These are phyloP conservation scores for Perodicticus potto DNA, from an alignment of 2,797 vertebrate genomes.

Conservation along the genomic window DNA sequence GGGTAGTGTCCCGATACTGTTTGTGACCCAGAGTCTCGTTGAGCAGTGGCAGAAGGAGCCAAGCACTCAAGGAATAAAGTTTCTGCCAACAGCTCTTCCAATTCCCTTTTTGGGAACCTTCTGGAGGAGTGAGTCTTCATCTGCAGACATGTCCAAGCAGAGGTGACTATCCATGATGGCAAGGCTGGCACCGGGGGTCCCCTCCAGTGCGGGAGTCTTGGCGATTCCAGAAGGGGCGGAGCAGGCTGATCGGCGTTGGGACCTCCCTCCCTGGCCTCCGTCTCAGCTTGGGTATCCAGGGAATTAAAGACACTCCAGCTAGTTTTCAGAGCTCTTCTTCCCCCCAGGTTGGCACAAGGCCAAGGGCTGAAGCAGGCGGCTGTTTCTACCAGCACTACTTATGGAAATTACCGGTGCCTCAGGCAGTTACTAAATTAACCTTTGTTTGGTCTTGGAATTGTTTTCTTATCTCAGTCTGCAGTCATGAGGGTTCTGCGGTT, in stretches of 20 bases:
- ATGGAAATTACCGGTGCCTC: accelerated
- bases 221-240: background rate
- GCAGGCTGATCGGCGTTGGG: accelerated
- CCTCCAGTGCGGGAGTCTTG: background rate
- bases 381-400: accelerated
- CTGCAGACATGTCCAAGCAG: background rate
- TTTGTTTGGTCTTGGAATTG: background rate
- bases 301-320: accelerated
- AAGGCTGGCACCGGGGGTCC: accelerated
- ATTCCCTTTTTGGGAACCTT: background rate
- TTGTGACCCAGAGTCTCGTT: too few species aligned
- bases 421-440: background rate
- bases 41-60: background rate
- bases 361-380: background rate
- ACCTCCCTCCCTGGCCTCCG: accelerated
- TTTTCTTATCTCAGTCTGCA: background rate
- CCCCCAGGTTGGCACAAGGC: background rate
- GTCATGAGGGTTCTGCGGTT: accelerated
- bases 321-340: background rate
- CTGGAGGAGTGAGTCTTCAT: accelerated
- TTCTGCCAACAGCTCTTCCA: background rate
- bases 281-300: background rate
- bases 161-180: background rate
- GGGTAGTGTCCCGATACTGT: accelerated
- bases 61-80: accelerated